Evolutionary conservation across 2,113 vertebrate genomes (phyloP).

Genomic region (Podilymbus podiceps): DNA sequence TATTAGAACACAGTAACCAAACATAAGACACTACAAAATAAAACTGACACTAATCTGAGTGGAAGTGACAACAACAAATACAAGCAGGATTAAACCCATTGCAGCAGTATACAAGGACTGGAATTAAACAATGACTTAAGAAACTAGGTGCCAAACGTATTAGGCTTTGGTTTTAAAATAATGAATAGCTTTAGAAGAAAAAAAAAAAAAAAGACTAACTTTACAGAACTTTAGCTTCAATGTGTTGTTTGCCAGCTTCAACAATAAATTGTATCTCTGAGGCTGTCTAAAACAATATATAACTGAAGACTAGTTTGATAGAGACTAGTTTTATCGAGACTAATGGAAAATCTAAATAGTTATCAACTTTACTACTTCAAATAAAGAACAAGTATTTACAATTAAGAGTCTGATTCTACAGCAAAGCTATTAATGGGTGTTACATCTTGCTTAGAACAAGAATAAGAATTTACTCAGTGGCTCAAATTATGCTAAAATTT

Average conservation of each 20-base stretch:
- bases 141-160: not conserved
- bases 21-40: not conserved
- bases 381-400: not conserved
- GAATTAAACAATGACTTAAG: not conserved
- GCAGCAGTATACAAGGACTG: not conserved
- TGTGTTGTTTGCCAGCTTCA: not conserved
- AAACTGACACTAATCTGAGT: not conserved
- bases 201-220: not conserved
- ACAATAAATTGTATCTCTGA: not conserved
- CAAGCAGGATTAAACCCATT: not conserved
- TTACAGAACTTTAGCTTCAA: not conserved
- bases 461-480: not conserved
- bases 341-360: not conserved
- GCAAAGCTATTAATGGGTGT: not conserved
- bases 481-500: not conserved
- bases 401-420: not conserved
- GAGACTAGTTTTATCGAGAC: not conserved
- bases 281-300: not conserved
- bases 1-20: not conserved
- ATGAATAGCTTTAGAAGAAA: not conserved
- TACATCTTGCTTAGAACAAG: not conserved
- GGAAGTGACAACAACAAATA: not conserved
- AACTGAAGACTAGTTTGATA: not conserved
- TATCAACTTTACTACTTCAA: not conserved
- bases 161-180: not conserved